A percentile compares a stretch with the other conserved stretches of the same genome.
phyloP scores from a whole-genome alignment of 2,888 invertebrate species.

The Entomobrya multifasciata region DNA sequence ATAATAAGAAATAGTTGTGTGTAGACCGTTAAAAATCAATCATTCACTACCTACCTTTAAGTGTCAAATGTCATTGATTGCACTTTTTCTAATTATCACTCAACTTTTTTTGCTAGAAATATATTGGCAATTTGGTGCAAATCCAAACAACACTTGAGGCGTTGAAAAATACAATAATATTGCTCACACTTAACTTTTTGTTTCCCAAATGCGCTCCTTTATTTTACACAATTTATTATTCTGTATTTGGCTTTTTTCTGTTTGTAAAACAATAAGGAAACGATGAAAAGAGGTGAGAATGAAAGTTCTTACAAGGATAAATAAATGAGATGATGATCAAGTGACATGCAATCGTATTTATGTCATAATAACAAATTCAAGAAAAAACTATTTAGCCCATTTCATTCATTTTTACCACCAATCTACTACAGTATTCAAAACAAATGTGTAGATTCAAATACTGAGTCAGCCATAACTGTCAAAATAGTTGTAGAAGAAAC shows the following conservation, averaged over 20 bases:
- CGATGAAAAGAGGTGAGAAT: conserved; percentile 34
- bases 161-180: too few relatives aligned
- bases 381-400: background rate
- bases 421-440: too few relatives aligned
- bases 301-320: conserved; percentile 17
- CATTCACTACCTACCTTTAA: conserved; percentile 16
- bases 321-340: conserved; percentile 9
- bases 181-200: too few relatives aligned
- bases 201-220: background rate
- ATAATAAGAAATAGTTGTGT: too few relatives aligned
- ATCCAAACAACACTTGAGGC: conserved; percentile 2
- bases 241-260: background rate
- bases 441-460: too few relatives aligned
- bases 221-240: background rate
- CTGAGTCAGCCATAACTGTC: conserved; percentile 37
- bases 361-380: conserved; percentile 19
- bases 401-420: conserved; percentile 31
- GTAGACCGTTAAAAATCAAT: conserved; percentile 41
- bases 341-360: conserved; percentile 43
- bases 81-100: conserved; percentile 25
- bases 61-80: conserved; percentile 44
- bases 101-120: background rate
- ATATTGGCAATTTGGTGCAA: background rate
- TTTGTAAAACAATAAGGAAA: conserved; percentile 48
- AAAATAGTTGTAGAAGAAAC: background rate